Base-by-base conservation (phyloP, 1,140 invertebrate species). In the Carposina sasakii region DNA sequence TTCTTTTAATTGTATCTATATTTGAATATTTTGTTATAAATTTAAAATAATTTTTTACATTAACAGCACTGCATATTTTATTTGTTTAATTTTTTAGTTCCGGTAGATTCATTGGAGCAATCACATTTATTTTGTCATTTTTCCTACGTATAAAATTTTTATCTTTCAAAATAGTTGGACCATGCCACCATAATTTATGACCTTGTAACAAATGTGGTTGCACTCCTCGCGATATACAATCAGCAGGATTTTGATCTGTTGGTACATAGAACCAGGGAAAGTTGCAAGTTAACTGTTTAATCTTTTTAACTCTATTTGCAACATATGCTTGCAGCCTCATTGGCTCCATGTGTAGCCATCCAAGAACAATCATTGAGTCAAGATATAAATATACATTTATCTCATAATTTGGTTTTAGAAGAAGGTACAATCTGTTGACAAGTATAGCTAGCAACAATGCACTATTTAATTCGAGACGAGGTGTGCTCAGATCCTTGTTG, bases 401-500 rank as follows among this genome's bases (percentile, higher is more conserved):
- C 12, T 3, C 2, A 37, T n/a, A n/a, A n/a, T 13, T 23, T 12
- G 9, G 3, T 6, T 42, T 23, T 42, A 42, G 13, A 4, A 13
- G 9, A 13, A n/a, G 15, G 24, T 24, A 23, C 3, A 42, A 20
- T 15, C 21, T 13, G 19, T 26, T 12, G 2, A 22, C 40, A 4
- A 42, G 3, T 24, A 24, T 20, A 10, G 40, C 19, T 19, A 40
- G 20, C 5, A 40, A 19, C 17, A 20, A 19, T 9, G 19, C 37
- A 40, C 37, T 40, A 20, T 42, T 42, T 8, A 42, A 16, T 24
- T 42, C 40, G 2, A 42, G 15, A 4, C 12, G n/a, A 2, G 40
- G 40, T 24, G 24, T 42, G 19, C 12, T 42, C 21, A 42, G 3
- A n/a, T n/a, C 15, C 24, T 42, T 42, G 16, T 42, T 42, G 3